A percentile compares a stretch with the other conserved stretches of the same genome.
These are phyloP conservation scores for Brachyopa scutellaris DNA, from an alignment of 2,888 invertebrate genomes.

Conservation along the genomic window DNA sequence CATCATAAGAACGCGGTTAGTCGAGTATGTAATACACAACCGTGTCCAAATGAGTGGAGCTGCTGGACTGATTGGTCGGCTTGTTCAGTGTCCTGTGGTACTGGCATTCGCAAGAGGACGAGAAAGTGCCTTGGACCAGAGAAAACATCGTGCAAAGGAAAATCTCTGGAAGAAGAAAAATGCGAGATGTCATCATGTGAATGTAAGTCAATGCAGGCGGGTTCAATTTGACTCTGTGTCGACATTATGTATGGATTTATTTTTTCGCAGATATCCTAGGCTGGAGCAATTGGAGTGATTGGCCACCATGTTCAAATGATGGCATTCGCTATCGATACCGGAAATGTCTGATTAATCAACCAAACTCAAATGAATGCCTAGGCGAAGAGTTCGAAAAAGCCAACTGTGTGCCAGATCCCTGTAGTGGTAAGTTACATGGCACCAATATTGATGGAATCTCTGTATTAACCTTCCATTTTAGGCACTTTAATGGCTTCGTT, in stretches of 20 bases:
- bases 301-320: slow-evolving; percentile 86
- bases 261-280: slow-evolving; percentile 84
- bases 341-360: slow-evolving; percentile 84
- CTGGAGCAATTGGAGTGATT: slow-evolving; percentile 90
- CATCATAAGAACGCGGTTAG: slow-evolving; percentile 83
- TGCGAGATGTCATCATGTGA: slow-evolving; percentile 88
- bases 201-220: slow-evolving; percentile 80
- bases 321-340: slow-evolving; percentile 88
- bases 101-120: slow-evolving; percentile 86
- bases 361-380: slow-evolving; percentile 85
- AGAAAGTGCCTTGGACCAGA: slow-evolving; percentile 86
- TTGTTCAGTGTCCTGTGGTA: slow-evolving; percentile 89
- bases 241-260: not conserved
- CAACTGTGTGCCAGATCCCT: slow-evolving; percentile 83
- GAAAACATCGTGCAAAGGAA: slow-evolving; percentile 84
- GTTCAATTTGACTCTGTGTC: not conserved
- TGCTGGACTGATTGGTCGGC: slow-evolving; percentile 94
- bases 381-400: slow-evolving; percentile 88
- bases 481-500: slow-evolving; percentile 77
- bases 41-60: slow-evolving; percentile 89
- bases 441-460: too few relatives aligned
- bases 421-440: slow-evolving; percentile 75
- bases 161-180: slow-evolving; percentile 85
- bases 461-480: slow-evolving; percentile 67
- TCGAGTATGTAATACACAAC: slow-evolving; percentile 88